Conservation (phyloP, 2,113 vertebrate species). For the Synchiropus splendidus region DNA sequence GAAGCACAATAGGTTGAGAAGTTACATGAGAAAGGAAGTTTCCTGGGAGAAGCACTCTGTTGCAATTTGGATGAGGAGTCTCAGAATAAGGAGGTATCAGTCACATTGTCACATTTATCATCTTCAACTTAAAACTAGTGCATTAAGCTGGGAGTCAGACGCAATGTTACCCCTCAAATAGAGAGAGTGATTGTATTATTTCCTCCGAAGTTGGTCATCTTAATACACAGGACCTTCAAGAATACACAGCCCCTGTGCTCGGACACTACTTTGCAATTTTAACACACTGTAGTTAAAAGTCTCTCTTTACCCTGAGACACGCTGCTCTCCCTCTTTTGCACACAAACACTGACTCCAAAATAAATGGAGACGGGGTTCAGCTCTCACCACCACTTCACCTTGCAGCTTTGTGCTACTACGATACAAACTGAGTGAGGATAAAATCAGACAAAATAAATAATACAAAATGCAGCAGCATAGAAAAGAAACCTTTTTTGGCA, state of each 20-base stretch:
- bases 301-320: not conserved
- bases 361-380: slow-evolving; percentile 6
- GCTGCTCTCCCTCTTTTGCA: slow-evolving; percentile 20
- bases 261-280: slow-evolving; percentile 24
- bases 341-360: slow-evolving; percentile 17
- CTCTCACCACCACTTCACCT: slow-evolving; percentile 26
- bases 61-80: too few relatives aligned
- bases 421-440: slow-evolving; percentile 7
- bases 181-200: too few relatives aligned
- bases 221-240: slow-evolving; percentile 11
- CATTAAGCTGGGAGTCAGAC: too few relatives aligned
- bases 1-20: too few relatives aligned
- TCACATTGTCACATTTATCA: too few relatives aligned
- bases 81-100: too few relatives aligned
- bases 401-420: slow-evolving; percentile 39
- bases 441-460: slow-evolving; percentile 9
- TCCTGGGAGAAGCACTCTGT: too few relatives aligned
- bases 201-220: too few relatives aligned
- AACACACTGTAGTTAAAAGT: slow-evolving; percentile 40
- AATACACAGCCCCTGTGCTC: slow-evolving; percentile 2
- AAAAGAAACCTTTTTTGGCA: too few relatives aligned
- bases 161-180: too few relatives aligned
- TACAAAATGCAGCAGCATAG: not conserved
- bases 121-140: too few relatives aligned
- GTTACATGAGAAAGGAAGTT: too few relatives aligned